phyloP scores from a whole-genome alignment of 2,113 vertebrate genomes.

The Fulmarus glacialis region DNA sequence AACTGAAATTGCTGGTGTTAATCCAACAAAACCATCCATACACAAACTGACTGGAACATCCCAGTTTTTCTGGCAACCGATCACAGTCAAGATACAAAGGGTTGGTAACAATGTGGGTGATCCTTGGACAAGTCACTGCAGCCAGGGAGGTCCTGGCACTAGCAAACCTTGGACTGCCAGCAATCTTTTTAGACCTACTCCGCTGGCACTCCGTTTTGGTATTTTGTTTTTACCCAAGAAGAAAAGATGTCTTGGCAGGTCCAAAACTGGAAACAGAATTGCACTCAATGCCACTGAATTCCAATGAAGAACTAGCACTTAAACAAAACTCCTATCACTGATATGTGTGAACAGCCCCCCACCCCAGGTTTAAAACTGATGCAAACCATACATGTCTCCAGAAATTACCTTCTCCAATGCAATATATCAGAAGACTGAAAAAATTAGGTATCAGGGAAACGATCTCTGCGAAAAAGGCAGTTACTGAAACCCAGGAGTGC shows the following conservation, averaged over 20 bases:
- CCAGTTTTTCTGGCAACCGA: neutral
- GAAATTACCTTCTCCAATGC: neutral
- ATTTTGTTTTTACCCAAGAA: neutral
- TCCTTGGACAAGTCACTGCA: neutral
- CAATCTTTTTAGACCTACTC: neutral
- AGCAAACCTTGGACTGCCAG: neutral
- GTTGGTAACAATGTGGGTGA: neutral
- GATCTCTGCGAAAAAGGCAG: neutral
- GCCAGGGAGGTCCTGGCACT: neutral
- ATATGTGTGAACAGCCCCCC: fast-evolving
- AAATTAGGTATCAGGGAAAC: neutral
- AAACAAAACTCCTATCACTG: neutral
- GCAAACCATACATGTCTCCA: neutral
- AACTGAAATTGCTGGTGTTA: neutral
- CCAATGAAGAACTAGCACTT: neutral
- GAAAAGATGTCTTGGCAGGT: neutral
- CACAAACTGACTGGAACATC: neutral
- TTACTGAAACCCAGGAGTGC: neutral
- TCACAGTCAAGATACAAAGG: neutral
- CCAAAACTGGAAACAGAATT: neutral
- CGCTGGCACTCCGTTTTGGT: neutral
- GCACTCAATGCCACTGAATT: neutral
- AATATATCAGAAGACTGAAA: neutral
- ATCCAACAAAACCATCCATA: neutral
- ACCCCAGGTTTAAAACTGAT: neutral